These are phyloP conservation scores for Poeciliopsis prolifica DNA, from an alignment of 2,113 vertebrate genomes.

Conservation along the genomic window DNA sequence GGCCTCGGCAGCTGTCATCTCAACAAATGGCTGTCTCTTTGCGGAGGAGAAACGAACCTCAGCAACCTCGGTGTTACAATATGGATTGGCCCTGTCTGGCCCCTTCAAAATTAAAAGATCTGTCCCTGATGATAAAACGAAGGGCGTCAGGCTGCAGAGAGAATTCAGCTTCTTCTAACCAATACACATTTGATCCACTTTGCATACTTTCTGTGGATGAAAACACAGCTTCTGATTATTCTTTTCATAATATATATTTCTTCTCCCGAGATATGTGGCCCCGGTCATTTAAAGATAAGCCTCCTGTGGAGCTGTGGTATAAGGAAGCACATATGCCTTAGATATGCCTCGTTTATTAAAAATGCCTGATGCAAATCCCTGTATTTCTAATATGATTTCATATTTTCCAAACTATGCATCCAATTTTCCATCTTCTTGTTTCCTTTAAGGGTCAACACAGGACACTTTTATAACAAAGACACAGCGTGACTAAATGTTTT, in stretches of 20 bases:
- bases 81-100: conserved; percentile 67
- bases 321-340: background rate
- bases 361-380: background rate
- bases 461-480: conserved; percentile 11
- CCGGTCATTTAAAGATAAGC: conserved; percentile 34
- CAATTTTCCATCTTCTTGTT: background rate
- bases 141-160: conserved; percentile 24
- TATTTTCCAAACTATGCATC: background rate
- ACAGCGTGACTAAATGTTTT: conserved; percentile 17
- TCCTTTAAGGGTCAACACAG: conserved; percentile 2
- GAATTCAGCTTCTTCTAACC: conserved; percentile 12
- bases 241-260: conserved; percentile 5
- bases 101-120: conserved; percentile 75
- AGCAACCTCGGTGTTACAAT: conserved; percentile 51
- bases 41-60: conserved; percentile 57
- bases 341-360: conserved; percentile 1
- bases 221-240: conserved; percentile 17
- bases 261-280: conserved; percentile 16
- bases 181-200: conserved; percentile 26
- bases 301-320: conserved; percentile 9
- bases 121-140: conserved; percentile 67
- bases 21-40: conserved; percentile 61
- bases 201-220: conserved; percentile 28
- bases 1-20: conserved; percentile 55
- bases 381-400: background rate